Evolutionary conservation across 2,797 vertebrate genomes (phyloP).

Genomic region (Aeoliscus strigatus): DNA sequence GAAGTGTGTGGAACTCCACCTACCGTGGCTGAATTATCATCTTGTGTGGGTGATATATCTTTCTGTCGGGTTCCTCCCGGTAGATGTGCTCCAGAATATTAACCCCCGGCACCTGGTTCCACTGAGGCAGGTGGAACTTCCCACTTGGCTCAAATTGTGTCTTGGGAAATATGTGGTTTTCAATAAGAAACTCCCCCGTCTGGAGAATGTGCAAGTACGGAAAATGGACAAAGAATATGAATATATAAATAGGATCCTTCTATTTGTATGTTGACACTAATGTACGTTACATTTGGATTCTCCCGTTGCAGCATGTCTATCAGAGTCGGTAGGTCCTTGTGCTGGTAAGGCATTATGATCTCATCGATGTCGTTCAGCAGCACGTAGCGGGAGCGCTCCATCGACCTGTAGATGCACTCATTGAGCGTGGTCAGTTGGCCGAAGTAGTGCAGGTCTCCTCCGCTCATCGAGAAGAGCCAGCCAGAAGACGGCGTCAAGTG

Average conservation of each 20-base stretch:
- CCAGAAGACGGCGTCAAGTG: constrained; percentile 38
- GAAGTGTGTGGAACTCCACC: background rate
- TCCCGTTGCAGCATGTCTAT: constrained; percentile 46
- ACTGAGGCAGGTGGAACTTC: constrained; percentile 51
- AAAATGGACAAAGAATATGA: too few species aligned
- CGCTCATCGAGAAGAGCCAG: constrained; percentile 19
- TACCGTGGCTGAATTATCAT: constrained; percentile 58
- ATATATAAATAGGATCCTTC: too few species aligned
- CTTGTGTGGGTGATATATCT: constrained; percentile 28
- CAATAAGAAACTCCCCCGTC: constrained; percentile 62
- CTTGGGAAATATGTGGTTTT: constrained; percentile 75
- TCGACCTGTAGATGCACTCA: constrained; percentile 68
- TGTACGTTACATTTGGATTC: constrained; percentile 28
- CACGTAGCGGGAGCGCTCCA: constrained; percentile 58
- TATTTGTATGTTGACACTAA: background rate
- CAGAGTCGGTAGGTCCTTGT: constrained; percentile 37
- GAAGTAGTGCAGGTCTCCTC: constrained; percentile 63
- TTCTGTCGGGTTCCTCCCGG: constrained; percentile 31
- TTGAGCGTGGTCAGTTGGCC: constrained; percentile 65
- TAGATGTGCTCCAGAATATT: constrained; percentile 66
- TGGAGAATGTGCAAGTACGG: too few species aligned
- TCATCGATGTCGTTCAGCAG: constrained; percentile 67
- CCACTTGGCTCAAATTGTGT: constrained; percentile 39
- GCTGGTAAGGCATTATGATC: constrained; percentile 60
- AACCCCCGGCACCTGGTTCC: constrained; percentile 49